Conservation (phyloP, 2,113 vertebrate species). For the Stegostoma tigrinum region DNA sequence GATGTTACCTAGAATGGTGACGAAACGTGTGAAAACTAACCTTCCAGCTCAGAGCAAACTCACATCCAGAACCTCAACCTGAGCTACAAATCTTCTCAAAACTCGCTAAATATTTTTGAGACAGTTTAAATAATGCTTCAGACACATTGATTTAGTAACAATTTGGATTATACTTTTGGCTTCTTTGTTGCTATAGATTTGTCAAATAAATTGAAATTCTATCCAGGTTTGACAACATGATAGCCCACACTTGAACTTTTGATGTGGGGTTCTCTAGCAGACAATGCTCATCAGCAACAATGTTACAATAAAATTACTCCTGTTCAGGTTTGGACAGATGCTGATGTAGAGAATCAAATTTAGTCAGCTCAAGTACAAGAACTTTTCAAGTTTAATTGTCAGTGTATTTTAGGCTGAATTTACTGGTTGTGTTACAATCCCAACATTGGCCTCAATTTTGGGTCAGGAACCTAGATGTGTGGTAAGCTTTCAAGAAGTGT, state of each 20-base stretch:
- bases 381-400: background rate
- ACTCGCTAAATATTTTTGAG: background rate
- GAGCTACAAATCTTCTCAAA: no score
- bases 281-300: background rate
- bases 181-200: background rate
- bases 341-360: background rate
- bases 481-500: no score
- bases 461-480: background rate
- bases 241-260: background rate
- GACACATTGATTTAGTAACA: background rate
- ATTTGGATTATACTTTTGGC: background rate
- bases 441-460: background rate
- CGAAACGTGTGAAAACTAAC: no score
- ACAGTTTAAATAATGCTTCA: background rate
- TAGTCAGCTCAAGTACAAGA: background rate
- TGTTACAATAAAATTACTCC: background rate
- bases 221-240: background rate
- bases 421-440: background rate
- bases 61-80: no score
- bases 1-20: no score
- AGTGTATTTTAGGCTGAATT: background rate
- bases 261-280: background rate
- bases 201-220: background rate
- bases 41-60: no score
- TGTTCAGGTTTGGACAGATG: background rate